These are phyloP conservation scores for Sebastes dallii DNA, from an alignment of 2,797 vertebrate genomes.

Conservation along the genomic window DNA sequence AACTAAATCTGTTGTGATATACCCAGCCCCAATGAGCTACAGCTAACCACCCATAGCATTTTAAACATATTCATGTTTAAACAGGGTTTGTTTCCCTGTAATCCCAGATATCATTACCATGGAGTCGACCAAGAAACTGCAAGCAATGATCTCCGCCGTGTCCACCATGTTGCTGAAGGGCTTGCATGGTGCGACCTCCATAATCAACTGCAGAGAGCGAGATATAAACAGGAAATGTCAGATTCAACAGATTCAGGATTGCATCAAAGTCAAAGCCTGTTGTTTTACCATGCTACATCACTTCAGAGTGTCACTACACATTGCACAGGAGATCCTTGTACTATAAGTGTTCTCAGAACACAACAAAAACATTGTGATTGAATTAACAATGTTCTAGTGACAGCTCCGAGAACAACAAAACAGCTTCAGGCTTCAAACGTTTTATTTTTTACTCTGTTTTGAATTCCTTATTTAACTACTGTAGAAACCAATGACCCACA, in stretches of 20 bases:
- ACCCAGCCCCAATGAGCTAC: not conserved
- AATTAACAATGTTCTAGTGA: conserved; percentile 8
- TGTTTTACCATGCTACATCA: not conserved
- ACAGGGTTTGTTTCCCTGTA: not conserved
- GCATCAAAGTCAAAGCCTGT: not conserved
- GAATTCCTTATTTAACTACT: conserved; percentile 35
- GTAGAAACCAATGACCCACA: conserved; percentile 48
- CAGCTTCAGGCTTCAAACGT: conserved; percentile 4
- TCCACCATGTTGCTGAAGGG: conserved; percentile 93
- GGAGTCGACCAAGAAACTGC: conserved; percentile 89
- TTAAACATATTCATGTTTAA: not conserved
- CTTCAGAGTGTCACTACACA: not conserved
- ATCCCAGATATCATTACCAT: conserved; percentile 82
- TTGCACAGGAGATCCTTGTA: not conserved
- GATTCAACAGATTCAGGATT: not conserved
- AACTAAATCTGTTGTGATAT: not conserved
- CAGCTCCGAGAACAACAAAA: not conserved
- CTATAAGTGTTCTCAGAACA: not conserved
- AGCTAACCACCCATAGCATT: not conserved
- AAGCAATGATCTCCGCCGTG: conserved; percentile 89
- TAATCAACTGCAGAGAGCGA: conserved; percentile 79
- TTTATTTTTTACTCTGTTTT: conserved; percentile 24
- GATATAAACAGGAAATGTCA: not conserved
- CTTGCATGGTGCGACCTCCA: conserved; percentile 91
- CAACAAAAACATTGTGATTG: conserved; percentile 5